Evolutionary conservation across 2,113 vertebrate genomes (phyloP).

Genomic region (Heterotilapia buettikoferi): DNA sequence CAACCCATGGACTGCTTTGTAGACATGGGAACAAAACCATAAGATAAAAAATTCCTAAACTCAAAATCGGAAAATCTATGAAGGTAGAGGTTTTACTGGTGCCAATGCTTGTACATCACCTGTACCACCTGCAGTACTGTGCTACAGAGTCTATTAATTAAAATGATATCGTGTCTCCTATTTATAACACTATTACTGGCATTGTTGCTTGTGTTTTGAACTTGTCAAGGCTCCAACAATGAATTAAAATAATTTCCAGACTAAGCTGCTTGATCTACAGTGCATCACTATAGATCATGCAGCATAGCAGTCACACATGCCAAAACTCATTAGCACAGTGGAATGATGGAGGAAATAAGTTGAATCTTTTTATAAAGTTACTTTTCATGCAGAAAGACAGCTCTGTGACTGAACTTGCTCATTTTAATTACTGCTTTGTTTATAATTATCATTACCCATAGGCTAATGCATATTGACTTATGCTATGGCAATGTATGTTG

Average conservation of each 20-base stretch:
- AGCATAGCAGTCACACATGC: neutral
- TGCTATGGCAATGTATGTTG: neutral
- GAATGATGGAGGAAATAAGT: neutral
- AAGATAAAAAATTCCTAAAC: neutral
- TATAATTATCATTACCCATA: neutral
- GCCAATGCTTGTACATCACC: neutral
- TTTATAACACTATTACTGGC: neutral
- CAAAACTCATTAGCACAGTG: neutral
- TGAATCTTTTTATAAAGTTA: neutral
- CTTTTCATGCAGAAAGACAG: neutral
- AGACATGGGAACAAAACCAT: neutral
- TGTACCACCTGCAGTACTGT: neutral
- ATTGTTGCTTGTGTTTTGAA: neutral
- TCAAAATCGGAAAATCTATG: neutral
- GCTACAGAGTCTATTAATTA: neutral
- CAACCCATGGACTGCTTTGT: neutral
- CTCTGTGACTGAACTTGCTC: neutral
- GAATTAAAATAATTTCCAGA: neutral
- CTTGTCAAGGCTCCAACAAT: neutral
- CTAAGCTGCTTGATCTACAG: neutral
- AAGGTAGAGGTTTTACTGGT: neutral
- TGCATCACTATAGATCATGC: neutral
- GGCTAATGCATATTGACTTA: neutral
- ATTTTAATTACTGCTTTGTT: neutral
- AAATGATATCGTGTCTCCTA: neutral